Conservation (phyloP, 2,888 invertebrate genomes). For the Archips xylosteana region DNA sequence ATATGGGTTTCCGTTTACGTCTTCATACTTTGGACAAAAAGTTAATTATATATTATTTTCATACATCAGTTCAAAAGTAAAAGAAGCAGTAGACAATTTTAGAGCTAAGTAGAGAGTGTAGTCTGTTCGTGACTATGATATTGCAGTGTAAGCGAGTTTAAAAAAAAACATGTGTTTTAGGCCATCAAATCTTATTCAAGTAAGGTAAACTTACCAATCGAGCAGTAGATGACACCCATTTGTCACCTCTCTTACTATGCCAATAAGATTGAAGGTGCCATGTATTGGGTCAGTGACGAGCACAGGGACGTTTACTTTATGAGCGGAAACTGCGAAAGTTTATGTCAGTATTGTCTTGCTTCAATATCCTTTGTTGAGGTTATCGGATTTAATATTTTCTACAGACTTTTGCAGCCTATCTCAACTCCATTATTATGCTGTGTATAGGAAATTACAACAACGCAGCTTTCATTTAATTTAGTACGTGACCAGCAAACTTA, state of each 20-base stretch:
- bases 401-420: background rate
- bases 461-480: slow-evolving; percentile 34
- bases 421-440: slow-evolving; percentile 7
- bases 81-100: too few relatives aligned
- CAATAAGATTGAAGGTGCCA: too few relatives aligned
- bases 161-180: too few relatives aligned
- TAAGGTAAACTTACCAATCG: too few relatives aligned
- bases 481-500: slow-evolving; percentile 31
- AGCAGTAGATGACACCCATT: too few relatives aligned
- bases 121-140: too few relatives aligned
- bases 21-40: background rate
- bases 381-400: background rate
- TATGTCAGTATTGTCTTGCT: background rate
- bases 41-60: background rate
- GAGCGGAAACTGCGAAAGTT: background rate
- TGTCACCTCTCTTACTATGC: too few relatives aligned
- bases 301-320: background rate
- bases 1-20: slow-evolving; percentile 27
- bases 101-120: too few relatives aligned
- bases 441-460: slow-evolving; percentile 22
- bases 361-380: background rate
- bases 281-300: too few relatives aligned
- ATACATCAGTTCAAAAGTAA: background rate
- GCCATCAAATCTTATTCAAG: too few relatives aligned
- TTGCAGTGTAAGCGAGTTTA: too few relatives aligned